These are phyloP conservation scores for Nipponacmea schrenckii DNA, from an alignment of 2,888 invertebrate species.

Conservation along the genomic window DNA sequence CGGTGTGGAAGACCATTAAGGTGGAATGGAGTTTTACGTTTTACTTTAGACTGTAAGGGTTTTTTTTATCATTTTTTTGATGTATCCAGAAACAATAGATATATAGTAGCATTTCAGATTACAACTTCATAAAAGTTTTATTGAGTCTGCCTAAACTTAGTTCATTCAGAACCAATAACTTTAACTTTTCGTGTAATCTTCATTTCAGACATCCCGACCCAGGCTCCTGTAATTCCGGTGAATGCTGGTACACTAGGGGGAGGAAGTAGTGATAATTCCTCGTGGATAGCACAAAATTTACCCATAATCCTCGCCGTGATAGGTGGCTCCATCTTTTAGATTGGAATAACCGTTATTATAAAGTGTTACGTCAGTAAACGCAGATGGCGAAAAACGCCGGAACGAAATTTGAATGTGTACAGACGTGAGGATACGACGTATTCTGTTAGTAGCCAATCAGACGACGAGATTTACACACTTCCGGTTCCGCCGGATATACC, in stretches of 20 bases:
- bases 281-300: neutral
- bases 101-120: too few species aligned
- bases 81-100: too few species aligned
- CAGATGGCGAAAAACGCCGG: neutral
- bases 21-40: too few species aligned
- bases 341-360: neutral
- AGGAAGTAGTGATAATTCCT: neutral
- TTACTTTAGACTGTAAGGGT: too few species aligned
- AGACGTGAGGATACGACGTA: neutral
- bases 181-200: neutral
- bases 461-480: conserved; percentile 3
- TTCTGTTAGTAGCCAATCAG: neutral
- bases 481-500: conserved; percentile 6
- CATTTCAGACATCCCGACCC: neutral
- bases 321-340: neutral
- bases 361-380: conserved; percentile 3
- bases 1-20: too few species aligned
- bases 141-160: too few species aligned
- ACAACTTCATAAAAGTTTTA: too few species aligned
- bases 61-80: too few species aligned
- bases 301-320: neutral
- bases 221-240: neutral
- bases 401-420: neutral
- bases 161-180: too few species aligned
- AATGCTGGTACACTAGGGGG: neutral